Base-by-base conservation (phyloP, 1,140 invertebrate genomes). In the Streblospio benedicti region DNA sequence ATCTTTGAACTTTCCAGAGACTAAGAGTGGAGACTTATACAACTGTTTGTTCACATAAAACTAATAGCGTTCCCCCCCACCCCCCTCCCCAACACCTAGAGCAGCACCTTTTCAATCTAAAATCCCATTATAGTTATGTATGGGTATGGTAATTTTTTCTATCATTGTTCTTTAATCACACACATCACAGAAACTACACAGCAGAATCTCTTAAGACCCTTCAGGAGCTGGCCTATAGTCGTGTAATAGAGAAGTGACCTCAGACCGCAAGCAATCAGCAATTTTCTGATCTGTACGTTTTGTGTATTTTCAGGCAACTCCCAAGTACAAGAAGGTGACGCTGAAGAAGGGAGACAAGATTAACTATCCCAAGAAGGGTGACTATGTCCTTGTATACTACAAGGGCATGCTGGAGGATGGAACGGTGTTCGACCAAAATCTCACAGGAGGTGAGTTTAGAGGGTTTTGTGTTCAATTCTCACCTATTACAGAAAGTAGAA, bases 281-380 rank as follows among this genome's bases (percentile, higher is more conserved):
- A 9, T 31, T 30, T 18, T 30, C 16, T 9, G 6, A 20, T 30
- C 31, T 30, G 23, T 30, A 52, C 9, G 12, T 20, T 28, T 35
- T 60, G 6, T 27, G 33, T 6, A 20, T 25, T 23, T 30, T 5
- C 43, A 61, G 59, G 57, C 18, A 18, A 27, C 50, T 12, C 53
- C 54, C 4, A 64, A 64, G 51, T 64, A 56, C 43, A 63, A 16
- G 25, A 64, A 64, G 47, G 44, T 33, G 20, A 52, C 62, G n/a
- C 25, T 62, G 38, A 64, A 64, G 63, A 44, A 49, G n/a, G 63
- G 63, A 33, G 51, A 64, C 44, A 64, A 64, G 41, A 33, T 47
- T 28, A 64, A 56, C 43, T 62, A 35, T 28, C 63, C 63, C n/a
- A 27, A 50, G 14, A 57, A 62, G 33, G 63, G 63, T 14, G 63